Conservation (phyloP, 2,797 vertebrate genomes). For the Amblyopsis hoosieri region DNA sequence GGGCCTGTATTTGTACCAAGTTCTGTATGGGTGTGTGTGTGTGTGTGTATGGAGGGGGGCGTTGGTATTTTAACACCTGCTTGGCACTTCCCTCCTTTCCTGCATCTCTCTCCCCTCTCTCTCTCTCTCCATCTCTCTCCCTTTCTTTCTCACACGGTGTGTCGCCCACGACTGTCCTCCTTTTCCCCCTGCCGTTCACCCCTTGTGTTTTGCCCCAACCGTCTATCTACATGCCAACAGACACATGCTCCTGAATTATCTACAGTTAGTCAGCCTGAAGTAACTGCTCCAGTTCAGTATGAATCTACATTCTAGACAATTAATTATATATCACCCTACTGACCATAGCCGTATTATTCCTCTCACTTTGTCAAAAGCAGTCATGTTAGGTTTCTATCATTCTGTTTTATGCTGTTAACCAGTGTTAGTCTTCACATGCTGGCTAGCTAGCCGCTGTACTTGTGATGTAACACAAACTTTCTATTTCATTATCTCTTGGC, state of each 20-base stretch:
- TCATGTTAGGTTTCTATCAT: too few relatives aligned
- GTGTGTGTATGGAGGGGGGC: too few relatives aligned
- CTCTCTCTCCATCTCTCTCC: background rate
- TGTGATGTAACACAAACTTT: background rate
- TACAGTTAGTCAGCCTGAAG: background rate
- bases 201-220: conserved; percentile 8
- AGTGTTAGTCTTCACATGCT: background rate
- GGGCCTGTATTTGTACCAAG: too few relatives aligned
- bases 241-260: background rate
- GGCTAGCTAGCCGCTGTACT: background rate
- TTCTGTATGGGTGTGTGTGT: too few relatives aligned
- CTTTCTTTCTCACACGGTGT: background rate
- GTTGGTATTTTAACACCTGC: too few relatives aligned
- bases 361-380: background rate
- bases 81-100: background rate
- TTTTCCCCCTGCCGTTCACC: background rate
- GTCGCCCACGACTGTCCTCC: conserved; percentile 10
- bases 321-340: background rate
- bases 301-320: background rate
- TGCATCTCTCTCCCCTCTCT: background rate
- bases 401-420: too few relatives aligned
- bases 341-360: background rate
- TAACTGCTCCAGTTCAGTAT: background rate
- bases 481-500: conserved; percentile 23
- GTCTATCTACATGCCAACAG: too few relatives aligned